Base-by-base conservation (phyloP, 2,797 vertebrate species). In the Hozukius guyotensis region DNA sequence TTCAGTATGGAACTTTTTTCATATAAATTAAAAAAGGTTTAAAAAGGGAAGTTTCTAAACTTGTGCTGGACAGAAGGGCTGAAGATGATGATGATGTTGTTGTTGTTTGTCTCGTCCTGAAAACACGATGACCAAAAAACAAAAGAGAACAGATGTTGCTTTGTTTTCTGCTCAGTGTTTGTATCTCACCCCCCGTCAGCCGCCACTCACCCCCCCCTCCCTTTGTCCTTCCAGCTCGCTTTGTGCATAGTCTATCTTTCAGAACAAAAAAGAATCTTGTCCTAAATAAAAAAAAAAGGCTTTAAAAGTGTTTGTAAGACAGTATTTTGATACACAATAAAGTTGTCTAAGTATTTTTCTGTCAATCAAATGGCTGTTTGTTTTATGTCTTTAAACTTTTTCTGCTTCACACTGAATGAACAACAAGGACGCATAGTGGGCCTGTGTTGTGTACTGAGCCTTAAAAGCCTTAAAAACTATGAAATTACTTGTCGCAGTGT, bases 281-380 rank as follows among this genome's bases (percentile, higher is more conserved):
- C 84, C 81, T 81, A 84, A 90, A 82, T 66, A 52, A 83, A 84
- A 73, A 79, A 85, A 87, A 88, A 89, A 87, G 78, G 86, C 88
- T 92, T 93, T 94, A 87, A 89, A 93, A 86, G 87, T 93, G 92
- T 94, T 95, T 95, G 90, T 94, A 93, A 92, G 93, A 94, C 93
- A 94, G 94, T 96, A 95, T 96, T 96, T 96, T 96, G 95, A 96
- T 96, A 96, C 89, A 93, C 95, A 96, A 96, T 96, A 96, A 96
- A 96, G 86, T 94, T 94, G 92, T 95, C 85, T 92, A 93, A 93
- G 87, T 95, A 94, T 95, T 95, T 95, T 95, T 94, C 89, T 95
- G 91, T 92, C 93, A 92, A 74, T 82, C 29, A 42, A 62, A 29
- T 60, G 32, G 8, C 56, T 76, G 27, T 84, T 31, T 81, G 12